Conservation (phyloP, 2,797 vertebrate species). For the Tenualosa thibaudeaui region DNA sequence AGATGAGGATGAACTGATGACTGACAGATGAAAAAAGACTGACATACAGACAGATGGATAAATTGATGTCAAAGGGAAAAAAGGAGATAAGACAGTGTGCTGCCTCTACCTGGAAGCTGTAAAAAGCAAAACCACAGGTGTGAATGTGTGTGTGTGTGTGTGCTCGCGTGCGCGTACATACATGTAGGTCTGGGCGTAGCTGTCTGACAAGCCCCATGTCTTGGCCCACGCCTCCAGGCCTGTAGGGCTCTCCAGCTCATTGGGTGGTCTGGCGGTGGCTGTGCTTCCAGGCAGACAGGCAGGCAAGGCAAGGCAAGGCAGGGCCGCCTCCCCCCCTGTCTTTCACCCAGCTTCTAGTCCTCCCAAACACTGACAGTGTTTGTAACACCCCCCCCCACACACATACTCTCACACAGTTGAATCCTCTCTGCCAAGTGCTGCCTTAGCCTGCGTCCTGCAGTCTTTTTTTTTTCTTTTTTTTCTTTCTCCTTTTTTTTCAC, state of each 20-base stretch:
- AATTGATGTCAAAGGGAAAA: background rate
- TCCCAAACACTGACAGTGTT: background rate
- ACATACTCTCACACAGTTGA: background rate
- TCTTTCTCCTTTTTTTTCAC: slow-evolving; percentile 5
- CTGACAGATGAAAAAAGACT: too few species aligned
- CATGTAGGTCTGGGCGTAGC: slow-evolving; percentile 18
- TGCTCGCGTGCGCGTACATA: slow-evolving; percentile 21
- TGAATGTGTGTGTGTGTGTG: slow-evolving; percentile 31
- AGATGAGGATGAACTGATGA: background rate
- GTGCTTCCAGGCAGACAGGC: slow-evolving; percentile 41
- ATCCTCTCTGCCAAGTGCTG: background rate
- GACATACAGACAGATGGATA: background rate
- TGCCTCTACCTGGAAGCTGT: slow-evolving; percentile 51
- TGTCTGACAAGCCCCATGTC: slow-evolving; percentile 21
- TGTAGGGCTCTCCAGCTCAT: slow-evolving; percentile 72
- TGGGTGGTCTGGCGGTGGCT: slow-evolving; percentile 86
- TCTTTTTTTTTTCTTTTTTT: background rate
- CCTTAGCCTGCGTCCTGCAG: background rate
- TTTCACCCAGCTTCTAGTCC: background rate
- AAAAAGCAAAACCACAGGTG: background rate
- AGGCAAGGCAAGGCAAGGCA: background rate
- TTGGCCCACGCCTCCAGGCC: slow-evolving; percentile 62
- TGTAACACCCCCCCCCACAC: background rate
- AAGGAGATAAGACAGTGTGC: slow-evolving; percentile 17
- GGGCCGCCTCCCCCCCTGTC: background rate